Evolutionary conservation across 1,140 invertebrate species (phyloP).

Genomic region (Kradibia gibbosae): DNA sequence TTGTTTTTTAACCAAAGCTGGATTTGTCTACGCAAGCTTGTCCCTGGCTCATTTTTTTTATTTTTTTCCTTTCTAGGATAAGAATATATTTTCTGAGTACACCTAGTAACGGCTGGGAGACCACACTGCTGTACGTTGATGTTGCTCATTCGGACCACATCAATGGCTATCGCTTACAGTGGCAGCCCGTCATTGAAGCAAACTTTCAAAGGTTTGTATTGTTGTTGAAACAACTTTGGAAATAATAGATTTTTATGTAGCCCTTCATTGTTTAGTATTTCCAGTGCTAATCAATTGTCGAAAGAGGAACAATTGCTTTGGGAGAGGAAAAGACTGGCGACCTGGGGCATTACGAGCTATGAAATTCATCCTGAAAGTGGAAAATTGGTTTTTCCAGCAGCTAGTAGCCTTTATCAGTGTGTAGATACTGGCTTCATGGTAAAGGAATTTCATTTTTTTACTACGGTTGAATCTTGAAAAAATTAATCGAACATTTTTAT

Average conservation of each 20-base stretch:
- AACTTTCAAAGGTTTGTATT: slow-evolving; percentile 77
- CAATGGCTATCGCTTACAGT: slow-evolving; percentile 74
- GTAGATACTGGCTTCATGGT: slow-evolving; percentile 82
- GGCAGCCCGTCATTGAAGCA: slow-evolving; percentile 82
- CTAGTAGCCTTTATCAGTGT: slow-evolving; percentile 87
- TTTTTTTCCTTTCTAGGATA: slow-evolving; percentile 68
- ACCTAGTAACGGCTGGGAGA: slow-evolving; percentile 88
- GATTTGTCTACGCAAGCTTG: too few relatives aligned
- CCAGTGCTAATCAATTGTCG: slow-evolving; percentile 76
- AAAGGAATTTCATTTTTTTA: slow-evolving; percentile 54
- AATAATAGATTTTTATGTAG: neutral
- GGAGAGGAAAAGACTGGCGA: slow-evolving; percentile 90
- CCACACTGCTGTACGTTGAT: slow-evolving; percentile 89
- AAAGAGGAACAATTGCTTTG: slow-evolving; percentile 91
- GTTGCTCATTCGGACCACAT: slow-evolving; percentile 76
- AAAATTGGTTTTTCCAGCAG: slow-evolving; percentile 91
- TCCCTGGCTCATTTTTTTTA: neutral
- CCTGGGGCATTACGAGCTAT: slow-evolving; percentile 95
- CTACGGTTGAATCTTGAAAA: neutral
- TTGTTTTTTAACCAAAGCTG: too few relatives aligned
- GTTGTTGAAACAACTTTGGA: neutral
- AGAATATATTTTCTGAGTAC: slow-evolving; percentile 93
- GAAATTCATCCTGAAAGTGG: slow-evolving; percentile 87
- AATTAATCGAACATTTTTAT: neutral
- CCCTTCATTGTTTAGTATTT: slow-evolving; percentile 60